Base-by-base conservation (phyloP, 2,888 invertebrate species). In the Idaea aversata region DNA sequence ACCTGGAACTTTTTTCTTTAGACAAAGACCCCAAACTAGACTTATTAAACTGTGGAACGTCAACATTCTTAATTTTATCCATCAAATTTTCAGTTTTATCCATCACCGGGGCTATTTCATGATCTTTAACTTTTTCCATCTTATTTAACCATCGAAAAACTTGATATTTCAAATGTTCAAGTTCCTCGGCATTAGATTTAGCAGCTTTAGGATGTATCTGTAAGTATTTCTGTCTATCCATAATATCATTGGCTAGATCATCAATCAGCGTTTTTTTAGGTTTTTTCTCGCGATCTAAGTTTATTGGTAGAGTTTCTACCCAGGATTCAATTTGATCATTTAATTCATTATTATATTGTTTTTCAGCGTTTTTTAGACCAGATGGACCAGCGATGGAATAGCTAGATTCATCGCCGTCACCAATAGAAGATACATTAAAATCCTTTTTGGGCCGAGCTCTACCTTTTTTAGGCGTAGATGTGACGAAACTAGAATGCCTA, bases 91-190 rank as follows among this genome's bases (percentile, higher is more conserved):
- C 13, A 47, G 47, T 47, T 47, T 47, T 47, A 47, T 71, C 58
- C 68, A 66, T 13, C 71, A 72, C 80, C 0, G 77, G 69, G 5
- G 87, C 88, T 59, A 80, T 72, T 16, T 77, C 69, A 61, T 86
- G 71, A 3, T 80, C 79, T 63, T 81, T 75, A 25, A 74, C 75
- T 64, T 83, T 81, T 16, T 84, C 71, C n/a, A 88, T 70, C 69
- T 86, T 88, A 65, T 84, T 83, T 3, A 88, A 77, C 86, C 86
- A 88, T 82, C 89, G 90, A 68, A 85, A 90, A 71, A 91, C 87
- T 58, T 86, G 88, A 77, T 85, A 90, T 66, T 85, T 88, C 15
- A 91, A 77, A 75, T 85, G 74, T 69, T 88, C 87, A 47, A 90
- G 65, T 69, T 90, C 89, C 38, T 83, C 80, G 67, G 72, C 69